Percentiles rank a stretch among this genome's conserved stretches.
Evolutionary conservation across 35 echinoderm and acorn worm genomes (phyloP).

Genomic region (Anneissia japonica): DNA sequence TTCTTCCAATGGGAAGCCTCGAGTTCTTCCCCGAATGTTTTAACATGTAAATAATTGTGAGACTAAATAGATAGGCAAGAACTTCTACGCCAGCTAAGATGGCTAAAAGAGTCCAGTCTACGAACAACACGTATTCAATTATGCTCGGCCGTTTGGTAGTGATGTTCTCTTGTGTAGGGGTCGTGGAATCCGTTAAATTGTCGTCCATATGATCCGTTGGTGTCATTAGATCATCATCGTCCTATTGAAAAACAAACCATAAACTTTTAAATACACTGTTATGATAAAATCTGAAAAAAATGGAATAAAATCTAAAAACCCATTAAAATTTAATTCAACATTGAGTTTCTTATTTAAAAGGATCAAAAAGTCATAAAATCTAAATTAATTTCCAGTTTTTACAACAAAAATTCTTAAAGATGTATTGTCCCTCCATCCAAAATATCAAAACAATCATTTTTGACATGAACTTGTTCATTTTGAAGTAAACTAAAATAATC

Average conservation of each 20-base stretch:
- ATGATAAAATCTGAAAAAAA: no score
- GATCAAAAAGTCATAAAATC: no score
- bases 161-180: not conserved
- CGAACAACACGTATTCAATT: not conserved
- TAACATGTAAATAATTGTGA: not conserved
- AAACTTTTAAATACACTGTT: no score
- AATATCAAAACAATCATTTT: no score
- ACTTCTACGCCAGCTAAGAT: not conserved
- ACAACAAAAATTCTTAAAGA: no score
- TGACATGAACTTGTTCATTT: no score
- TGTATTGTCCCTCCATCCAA: no score
- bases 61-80: not conserved
- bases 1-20: not conserved
- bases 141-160: not conserved
- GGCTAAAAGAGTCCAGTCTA: not conserved
- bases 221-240: not conserved
- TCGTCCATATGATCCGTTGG: not conserved
- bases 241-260: not conserved
- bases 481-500: no score
- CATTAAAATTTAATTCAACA: no score
- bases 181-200: not conserved
- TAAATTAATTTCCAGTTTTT: no score
- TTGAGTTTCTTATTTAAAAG: no score
- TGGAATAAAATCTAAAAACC: no score
- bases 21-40: not conserved